These are phyloP conservation scores for Hippopotamyrus pictus DNA, from an alignment of 2,797 vertebrate genomes.

Conservation along the genomic window DNA sequence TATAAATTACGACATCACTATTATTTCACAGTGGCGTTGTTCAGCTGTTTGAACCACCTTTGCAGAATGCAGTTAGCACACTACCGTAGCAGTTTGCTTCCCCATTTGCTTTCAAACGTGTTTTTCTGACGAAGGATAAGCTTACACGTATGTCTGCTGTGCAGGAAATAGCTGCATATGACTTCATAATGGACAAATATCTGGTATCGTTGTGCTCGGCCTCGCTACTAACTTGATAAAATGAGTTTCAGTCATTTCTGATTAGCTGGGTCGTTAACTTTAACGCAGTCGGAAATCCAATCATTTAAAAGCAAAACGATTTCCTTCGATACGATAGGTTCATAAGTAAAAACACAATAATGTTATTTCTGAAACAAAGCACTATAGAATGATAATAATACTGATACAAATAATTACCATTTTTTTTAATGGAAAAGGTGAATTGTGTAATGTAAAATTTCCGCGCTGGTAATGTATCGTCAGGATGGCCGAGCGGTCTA, in stretches of 20 bases:
- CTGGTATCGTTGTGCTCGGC: neutral
- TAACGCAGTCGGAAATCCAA: neutral
- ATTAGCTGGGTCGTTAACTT: neutral
- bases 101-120: neutral
- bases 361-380: neutral
- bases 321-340: neutral
- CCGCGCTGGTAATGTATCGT: neutral
- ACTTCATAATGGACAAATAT: neutral
- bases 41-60: neutral
- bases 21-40: neutral
- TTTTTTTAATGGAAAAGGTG: neutral
- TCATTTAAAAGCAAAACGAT: neutral
- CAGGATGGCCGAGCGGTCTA: conserved; percentile 50
- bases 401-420: neutral
- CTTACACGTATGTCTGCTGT: neutral
- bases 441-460: neutral
- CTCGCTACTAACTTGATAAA: neutral
- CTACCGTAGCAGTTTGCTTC: neutral
- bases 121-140: neutral
- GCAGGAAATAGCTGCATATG: neutral
- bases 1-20: neutral
- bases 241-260: neutral
- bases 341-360: neutral
- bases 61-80: neutral
- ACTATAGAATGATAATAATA: neutral